Evolutionary conservation across 2,797 vertebrate species (phyloP).

Genomic region (Netta rufina): DNA sequence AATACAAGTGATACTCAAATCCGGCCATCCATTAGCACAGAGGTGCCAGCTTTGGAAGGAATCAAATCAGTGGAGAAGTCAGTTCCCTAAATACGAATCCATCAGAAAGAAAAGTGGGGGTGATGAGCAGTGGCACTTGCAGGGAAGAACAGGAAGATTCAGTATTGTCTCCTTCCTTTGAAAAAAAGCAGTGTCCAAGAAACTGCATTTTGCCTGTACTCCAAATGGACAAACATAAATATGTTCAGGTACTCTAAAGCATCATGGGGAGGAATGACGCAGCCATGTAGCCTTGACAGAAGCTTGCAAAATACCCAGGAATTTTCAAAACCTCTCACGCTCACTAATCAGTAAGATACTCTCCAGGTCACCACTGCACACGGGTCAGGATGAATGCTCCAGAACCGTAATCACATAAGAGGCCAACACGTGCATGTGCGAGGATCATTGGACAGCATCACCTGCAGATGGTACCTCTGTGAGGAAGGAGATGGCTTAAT

Average conservation of each 20-base stretch:
- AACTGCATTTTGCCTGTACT: not conserved
- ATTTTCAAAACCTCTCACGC: not conserved
- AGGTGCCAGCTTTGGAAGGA: not conserved
- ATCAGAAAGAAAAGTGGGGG: not conserved
- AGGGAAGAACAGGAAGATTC: not conserved
- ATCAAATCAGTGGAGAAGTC: not conserved
- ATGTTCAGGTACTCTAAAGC: not conserved
- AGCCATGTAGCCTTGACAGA: not conserved
- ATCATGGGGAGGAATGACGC: not conserved
- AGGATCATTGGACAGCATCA: not conserved
- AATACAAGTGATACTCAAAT: not conserved
- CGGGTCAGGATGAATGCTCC: not conserved
- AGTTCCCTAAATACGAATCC: not conserved
- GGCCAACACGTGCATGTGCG: not conserved
- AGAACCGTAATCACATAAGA: not conserved
- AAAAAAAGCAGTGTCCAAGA: not conserved
- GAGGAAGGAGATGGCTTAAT: not conserved
- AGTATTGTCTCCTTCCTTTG: not conserved
- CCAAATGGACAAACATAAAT: not conserved
- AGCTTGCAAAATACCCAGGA: not conserved
- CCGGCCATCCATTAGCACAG: not conserved
- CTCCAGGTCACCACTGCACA: not conserved
- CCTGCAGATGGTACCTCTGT: not conserved
- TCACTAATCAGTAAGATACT: not conserved
- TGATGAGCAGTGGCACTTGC: not conserved